Base-by-base conservation (phyloP, 2,113 vertebrate species). In the Oryctolagus cuniculus region DNA sequence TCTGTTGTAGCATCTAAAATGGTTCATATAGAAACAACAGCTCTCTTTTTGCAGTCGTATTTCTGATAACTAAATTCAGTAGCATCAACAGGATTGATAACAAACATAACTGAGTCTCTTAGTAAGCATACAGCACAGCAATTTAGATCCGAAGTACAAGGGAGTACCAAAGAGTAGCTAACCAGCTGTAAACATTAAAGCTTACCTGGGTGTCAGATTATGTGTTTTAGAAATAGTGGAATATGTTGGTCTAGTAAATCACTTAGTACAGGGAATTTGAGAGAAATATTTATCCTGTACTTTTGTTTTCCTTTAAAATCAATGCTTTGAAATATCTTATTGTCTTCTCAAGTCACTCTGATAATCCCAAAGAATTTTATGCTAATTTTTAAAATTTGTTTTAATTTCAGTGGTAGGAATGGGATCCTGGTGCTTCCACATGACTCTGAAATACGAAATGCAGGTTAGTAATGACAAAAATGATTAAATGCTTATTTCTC, bases 341-440 rank as follows among this genome's bases (percentile, higher is more conserved):
- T 96, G 44, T 91, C 77, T 90, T 95, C 61, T 95, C 36, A 89
- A 24, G 24, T 80, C 25, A 94, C 15, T 95, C 17, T 95, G 79
- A 21, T n/a, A 64, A 29, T 19, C 63, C 73, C 44, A 90, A 69
- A 77, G 25, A 94, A 94, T 92, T 83, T 86, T 49, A 85, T 95
- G 61, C 92, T 95, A 96, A 97, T 93, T 66, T 96, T 84, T 95
- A 58, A 58, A 58, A n/a, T 97, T 96, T 98, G 86, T 96, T 96
- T 98, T 97, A 36, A 72, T 98, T 98, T 93, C 98, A 99, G 99
- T 99, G 96, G 99, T 99, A 55, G 99, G 99, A 77, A 96, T 99
- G 93, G 99, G 99, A 79, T 99, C 99, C 87, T 99, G 99, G 99
- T 99, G 99, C 98, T 99, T 99, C 98, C 99, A 99, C 98, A 99